These are phyloP conservation scores for Meteorus cinctellus DNA, from an alignment of 2,888 invertebrate species.

Conservation along the genomic window DNA sequence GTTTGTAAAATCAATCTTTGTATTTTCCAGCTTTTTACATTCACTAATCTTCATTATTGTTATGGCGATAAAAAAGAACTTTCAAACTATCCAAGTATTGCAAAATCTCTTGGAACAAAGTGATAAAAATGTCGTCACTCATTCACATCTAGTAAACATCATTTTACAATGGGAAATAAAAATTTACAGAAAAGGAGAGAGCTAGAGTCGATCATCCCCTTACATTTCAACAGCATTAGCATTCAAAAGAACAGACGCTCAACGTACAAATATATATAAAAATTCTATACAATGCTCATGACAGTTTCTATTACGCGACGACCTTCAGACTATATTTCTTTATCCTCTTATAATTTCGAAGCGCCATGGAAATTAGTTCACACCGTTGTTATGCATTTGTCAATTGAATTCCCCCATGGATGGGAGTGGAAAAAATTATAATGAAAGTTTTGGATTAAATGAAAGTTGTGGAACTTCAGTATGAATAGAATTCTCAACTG, in stretches of 20 bases:
- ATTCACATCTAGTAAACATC: neutral
- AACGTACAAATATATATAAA: neutral
- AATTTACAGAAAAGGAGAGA: no score
- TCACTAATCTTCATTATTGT: constrained; percentile 27
- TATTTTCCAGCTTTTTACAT: constrained; percentile 15
- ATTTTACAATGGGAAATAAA: no score
- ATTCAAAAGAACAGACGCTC: constrained; percentile 23
- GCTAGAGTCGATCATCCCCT: neutral
- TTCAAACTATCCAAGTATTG: neutral
- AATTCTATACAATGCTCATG: neutral
- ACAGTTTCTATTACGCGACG: constrained; percentile 28
- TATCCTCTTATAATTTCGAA: neutral
- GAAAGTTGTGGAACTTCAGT: neutral
- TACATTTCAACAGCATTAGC: constrained; percentile 13
- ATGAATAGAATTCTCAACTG: neutral
- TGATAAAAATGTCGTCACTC: neutral
- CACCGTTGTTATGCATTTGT: neutral
- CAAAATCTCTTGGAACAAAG: neutral
- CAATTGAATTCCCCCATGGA: neutral
- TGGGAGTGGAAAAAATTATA: neutral
- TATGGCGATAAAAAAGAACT: neutral
- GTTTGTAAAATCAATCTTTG: neutral
- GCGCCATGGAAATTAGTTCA: neutral
- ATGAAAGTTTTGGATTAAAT: neutral
- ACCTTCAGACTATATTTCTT: neutral